Evolutionary conservation across 35 echinoderm and acorn worm genomes (phyloP), one percentile per base, ranked within the genome.

Genomic region (Heliocidaris tuberculata): DNA sequence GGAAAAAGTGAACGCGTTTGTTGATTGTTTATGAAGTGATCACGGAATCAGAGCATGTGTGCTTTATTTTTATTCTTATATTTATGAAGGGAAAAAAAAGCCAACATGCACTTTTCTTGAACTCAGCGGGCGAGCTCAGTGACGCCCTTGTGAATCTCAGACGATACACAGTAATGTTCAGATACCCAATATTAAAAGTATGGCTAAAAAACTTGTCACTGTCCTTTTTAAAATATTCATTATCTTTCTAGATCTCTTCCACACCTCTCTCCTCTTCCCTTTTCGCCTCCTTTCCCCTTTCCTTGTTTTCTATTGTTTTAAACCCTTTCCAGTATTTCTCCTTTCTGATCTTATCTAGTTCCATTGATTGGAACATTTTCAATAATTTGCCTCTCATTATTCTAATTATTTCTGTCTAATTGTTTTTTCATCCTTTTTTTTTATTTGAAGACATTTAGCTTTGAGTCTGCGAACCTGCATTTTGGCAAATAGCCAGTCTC

Each of bases 41-140:
- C 65, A 78, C 65, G 65, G 65, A 78, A 78, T 78, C 65, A n/a
- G 27, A n/a, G 65, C 65, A 78, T 78, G 65, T 78, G 65, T 78
- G 65, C 21, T 78, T 78, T 78, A 78, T 78, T 19, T 78, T 78
- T n/a, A 27, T 27, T 78, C 27, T n/a, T 27, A 78, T 78, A n/a
- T 78, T 78, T n/a, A 27, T 19, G 65, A 78, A 78, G 15, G 6
- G 35, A 3, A 42, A 42, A n/a, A 78, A 19, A 24, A n/a, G 65
- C 65, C 65, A 78, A 4, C 27, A n/a, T 78, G 65, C 65, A 78
- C 65, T 78, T 78, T n/a, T 78, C 27, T 78, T 78, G 65, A 78
- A 78, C 65, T 78, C 65, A 9, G 19, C 21, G 27, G 21, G 19
- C 5, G 0, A 6, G 21, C 5, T 78, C 0, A 24, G 65, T 78